phyloP scores from a whole-genome alignment of 2,888 invertebrate genomes.

The Melitaea athalia region DNA sequence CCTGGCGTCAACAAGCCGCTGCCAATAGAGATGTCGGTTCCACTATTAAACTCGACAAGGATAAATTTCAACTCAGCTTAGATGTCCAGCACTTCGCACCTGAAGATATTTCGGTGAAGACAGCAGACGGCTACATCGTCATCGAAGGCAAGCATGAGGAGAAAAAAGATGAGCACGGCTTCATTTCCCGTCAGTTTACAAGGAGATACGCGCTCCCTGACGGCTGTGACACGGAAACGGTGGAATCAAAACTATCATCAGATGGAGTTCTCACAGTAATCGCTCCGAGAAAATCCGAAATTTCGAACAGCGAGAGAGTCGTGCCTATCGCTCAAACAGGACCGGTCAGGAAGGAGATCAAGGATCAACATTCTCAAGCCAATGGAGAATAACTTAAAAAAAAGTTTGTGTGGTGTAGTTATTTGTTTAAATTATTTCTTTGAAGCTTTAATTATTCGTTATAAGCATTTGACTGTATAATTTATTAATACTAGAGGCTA shows the following conservation, averaged over 20 bases:
- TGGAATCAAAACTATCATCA: constrained; percentile 86
- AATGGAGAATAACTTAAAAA: constrained; percentile 31
- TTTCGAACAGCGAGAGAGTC: constrained; percentile 66
- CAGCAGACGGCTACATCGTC: constrained; percentile 84
- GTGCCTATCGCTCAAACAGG: constrained; percentile 83
- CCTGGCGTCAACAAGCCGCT: constrained; percentile 63
- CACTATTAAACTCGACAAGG: constrained; percentile 73
- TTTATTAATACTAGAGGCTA: not conserved
- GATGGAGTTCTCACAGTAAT: constrained; percentile 88
- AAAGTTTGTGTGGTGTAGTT: not conserved
- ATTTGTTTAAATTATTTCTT: not conserved
- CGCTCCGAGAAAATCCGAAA: constrained; percentile 74
- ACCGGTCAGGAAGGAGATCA: constrained; percentile 73
- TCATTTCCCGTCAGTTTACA: constrained; percentile 86
- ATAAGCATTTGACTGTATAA: not conserved
- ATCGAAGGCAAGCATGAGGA: constrained; percentile 90
- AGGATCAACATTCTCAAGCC: constrained; percentile 59
- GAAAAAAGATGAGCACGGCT: constrained; percentile 87
- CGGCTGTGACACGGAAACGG: constrained; percentile 85
- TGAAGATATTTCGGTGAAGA: constrained; percentile 88
- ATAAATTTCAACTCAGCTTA: constrained; percentile 84
- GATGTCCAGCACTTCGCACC: constrained; percentile 89
- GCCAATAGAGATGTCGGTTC: constrained; percentile 72
- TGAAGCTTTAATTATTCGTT: constrained; percentile 1
- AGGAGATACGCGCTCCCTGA: constrained; percentile 87